These are phyloP conservation scores for Spicauda simplicius DNA, from an alignment of 2,888 invertebrate genomes.

Conservation along the genomic window DNA sequence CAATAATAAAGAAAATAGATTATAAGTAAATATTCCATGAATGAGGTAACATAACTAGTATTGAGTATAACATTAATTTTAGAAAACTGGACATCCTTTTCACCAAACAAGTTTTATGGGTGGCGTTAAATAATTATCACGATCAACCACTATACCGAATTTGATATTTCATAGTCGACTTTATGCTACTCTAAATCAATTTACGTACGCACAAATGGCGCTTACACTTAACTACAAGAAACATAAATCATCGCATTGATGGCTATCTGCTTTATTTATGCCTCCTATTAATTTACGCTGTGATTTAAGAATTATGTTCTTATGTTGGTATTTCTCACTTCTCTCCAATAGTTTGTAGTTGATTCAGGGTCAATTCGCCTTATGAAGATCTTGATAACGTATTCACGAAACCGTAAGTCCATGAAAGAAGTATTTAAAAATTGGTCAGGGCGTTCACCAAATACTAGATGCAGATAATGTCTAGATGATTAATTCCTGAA, in stretches of 20 bases:
- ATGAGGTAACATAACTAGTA: too few relatives aligned
- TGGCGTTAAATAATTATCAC: conserved; percentile 1
- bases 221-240: conserved; percentile 28
- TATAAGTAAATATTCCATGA: too few relatives aligned
- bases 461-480: too few relatives aligned
- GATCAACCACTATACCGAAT: background rate
- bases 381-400: too few relatives aligned
- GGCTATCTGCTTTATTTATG: conserved; percentile 34
- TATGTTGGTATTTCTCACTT: conserved; percentile 15
- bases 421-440: too few relatives aligned
- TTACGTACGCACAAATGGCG: conserved; percentile 31
- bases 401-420: too few relatives aligned
- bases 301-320: conserved; percentile 29
- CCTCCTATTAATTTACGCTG: conserved; percentile 31
- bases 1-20: too few relatives aligned
- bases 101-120: background rate
- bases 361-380: background rate
- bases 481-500: too few relatives aligned
- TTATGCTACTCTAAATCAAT: conserved; percentile 29
- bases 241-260: conserved; percentile 31
- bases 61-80: too few relatives aligned
- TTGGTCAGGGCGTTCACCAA: too few relatives aligned
- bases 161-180: conserved; percentile 14
- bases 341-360: background rate
- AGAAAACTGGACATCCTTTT: too few relatives aligned